phyloP scores from a whole-genome alignment of 1,140 invertebrate species.

The Sycophaga agraensis region DNA sequence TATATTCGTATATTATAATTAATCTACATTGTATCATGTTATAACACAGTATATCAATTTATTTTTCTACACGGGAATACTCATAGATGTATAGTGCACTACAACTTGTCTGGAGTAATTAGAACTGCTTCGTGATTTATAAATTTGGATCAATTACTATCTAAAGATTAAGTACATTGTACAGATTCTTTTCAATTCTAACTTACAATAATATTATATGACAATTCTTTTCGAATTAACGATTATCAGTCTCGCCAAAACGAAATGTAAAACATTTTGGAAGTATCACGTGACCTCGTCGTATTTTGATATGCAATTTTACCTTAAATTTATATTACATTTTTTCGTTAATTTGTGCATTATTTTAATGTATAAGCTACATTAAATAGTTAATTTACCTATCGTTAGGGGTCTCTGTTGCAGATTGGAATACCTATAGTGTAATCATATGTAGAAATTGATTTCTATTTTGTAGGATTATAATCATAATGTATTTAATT shows the following conservation, averaged over 20 bases:
- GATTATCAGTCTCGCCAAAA: constrained; percentile 11
- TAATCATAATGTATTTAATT: no score
- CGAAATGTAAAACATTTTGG: constrained; percentile 25
- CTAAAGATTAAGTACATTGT: constrained; percentile 13
- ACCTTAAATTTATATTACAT: not conserved
- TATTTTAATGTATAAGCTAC: not conserved
- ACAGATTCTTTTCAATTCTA: constrained; percentile 13
- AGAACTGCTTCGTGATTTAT: not conserved
- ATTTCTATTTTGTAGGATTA: no score
- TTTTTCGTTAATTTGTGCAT: constrained; percentile 10
- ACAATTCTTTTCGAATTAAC: constrained; percentile 24
- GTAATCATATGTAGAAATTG: no score
- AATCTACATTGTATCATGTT: no score
- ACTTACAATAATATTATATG: constrained; percentile 19
- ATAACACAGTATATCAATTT: not conserved
- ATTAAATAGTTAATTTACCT: no score
- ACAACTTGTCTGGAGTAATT: not conserved
- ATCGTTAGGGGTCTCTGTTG: no score
- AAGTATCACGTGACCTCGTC: constrained; percentile 31
- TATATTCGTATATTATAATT: no score
- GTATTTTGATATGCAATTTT: constrained; percentile 23
- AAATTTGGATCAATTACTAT: constrained; percentile 1
- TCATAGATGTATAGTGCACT: constrained; percentile 4
- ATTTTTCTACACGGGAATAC: not conserved
- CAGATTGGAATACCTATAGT: no score